A percentile compares a stretch with the other conserved stretches of the same genome.
phyloP scores from a whole-genome alignment of 2,113 vertebrate genomes.

The Terrapene triunguis region DNA sequence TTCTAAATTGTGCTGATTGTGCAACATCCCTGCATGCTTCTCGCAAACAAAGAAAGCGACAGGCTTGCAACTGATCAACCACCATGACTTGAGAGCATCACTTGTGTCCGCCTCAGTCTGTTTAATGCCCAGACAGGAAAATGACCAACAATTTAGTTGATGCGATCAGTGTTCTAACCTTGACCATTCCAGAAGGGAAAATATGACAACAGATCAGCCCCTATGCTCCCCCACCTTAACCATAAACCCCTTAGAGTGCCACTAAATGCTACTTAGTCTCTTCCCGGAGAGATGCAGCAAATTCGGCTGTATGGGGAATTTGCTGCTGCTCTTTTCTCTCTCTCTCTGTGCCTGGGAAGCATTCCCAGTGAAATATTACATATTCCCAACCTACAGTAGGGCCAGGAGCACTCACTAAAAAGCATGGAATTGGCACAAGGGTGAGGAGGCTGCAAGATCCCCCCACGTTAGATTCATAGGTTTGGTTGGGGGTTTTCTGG shows the following conservation, averaged over 20 bases:
- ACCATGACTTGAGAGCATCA: constrained; percentile 12
- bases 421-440: background rate
- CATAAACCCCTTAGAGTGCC: background rate
- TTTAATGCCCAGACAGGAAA: background rate
- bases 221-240: constrained; percentile 39
- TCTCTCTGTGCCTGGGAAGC: background rate
- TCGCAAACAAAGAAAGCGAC: constrained; percentile 78
- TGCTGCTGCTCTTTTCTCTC: background rate
- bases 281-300: background rate
- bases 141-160: background rate
- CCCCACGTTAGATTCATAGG: background rate
- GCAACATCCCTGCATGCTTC: constrained; percentile 37
- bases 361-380: background rate
- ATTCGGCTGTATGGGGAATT: background rate
- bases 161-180: background rate
- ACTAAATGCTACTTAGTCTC: background rate
- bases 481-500: background rate
- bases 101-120: background rate
- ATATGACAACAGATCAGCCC: background rate
- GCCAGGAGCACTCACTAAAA: background rate
- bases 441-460: background rate
- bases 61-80: background rate
- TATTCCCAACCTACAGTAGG: background rate
- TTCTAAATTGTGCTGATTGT: constrained; percentile 17
- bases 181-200: background rate